Percentiles rank a stretch among this genome's conserved stretches.
These are phyloP conservation scores for Synaphobranchus kaupii DNA, from an alignment of 2,797 vertebrate species.

Conservation along the genomic window DNA sequence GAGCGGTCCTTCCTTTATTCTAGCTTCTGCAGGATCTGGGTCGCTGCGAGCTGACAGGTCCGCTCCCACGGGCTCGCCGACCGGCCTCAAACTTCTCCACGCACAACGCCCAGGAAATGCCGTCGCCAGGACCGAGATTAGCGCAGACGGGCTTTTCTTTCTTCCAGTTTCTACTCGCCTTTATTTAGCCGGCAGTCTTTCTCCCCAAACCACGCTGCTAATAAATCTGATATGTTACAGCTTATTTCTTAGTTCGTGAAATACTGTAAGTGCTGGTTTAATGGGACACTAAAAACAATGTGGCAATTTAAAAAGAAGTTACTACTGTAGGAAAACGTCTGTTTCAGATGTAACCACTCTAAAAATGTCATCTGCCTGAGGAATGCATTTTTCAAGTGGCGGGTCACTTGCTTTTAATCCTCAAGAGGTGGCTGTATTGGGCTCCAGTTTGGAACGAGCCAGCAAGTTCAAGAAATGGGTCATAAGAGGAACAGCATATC, in stretches of 20 bases:
- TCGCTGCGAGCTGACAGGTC: slow-evolving; percentile 43
- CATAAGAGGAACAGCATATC: background rate
- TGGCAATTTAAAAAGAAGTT: background rate
- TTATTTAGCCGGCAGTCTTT: background rate
- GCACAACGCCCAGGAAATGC: slow-evolving; percentile 22
- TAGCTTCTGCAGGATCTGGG: slow-evolving; percentile 47
- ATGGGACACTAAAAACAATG: background rate
- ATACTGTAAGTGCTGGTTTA: slow-evolving; percentile 42
- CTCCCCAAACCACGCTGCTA: slow-evolving; percentile 17
- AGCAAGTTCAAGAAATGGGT: slow-evolving; percentile 30
- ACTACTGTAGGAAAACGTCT: background rate
- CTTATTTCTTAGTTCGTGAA: slow-evolving; percentile 59
- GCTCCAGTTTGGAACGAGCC: slow-evolving; percentile 6
- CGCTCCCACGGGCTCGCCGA: slow-evolving; percentile 38
- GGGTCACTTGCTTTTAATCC: background rate
- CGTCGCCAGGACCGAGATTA: background rate
- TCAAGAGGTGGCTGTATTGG: slow-evolving; percentile 11
- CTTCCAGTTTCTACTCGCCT: background rate
- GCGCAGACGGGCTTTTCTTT: background rate
- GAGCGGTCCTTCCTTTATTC: slow-evolving; percentile 44
- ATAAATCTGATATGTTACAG: slow-evolving; percentile 47
- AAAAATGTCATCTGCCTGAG: slow-evolving; percentile 40
- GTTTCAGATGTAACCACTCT: slow-evolving; percentile 30
- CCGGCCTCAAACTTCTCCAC: background rate
- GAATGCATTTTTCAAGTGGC: background rate